Evolutionary conservation across 2,113 vertebrate species (phyloP), one percentile per base, ranked within the genome.

Genomic region (Trinectes maculatus): DNA sequence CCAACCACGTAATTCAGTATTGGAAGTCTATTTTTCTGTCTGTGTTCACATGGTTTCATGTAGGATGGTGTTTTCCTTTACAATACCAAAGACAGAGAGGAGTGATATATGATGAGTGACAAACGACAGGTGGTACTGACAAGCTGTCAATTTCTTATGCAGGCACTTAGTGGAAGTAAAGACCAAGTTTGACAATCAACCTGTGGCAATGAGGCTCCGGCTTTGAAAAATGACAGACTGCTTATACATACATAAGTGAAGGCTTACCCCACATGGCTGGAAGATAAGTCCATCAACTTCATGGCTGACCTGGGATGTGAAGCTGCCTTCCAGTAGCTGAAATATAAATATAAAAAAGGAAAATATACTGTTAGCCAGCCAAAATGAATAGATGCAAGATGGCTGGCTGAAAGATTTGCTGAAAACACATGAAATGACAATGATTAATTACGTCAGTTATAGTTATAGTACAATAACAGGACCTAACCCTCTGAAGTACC

Each of bases 271-370:
- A 40, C 92, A 93, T 52, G 97, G 98, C 84, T 99, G 98, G 92
- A 99, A 99, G 92, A 99, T 97, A 49, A 99, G 93, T 74, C 96
- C 98, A 81, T 99, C 97, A 52, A 99, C 95, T 93, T 99, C 96
- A 53, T 99, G 97, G 90, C 97, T 98, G 84, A 99, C 98, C 92
- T 98, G 96, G 85, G 95, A 95, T 22, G 95, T 95, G 93, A 99
- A 99, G 84, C 92, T 98, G 92, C 97, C 96, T 90, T 97, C 98
- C 79, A 99, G 92, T 26, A 99, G 94, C 96, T 99, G 91, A 68
- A 89, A 90, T 80, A 78, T 8, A 77, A 13, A 61, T 21, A 55
- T 9, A 26, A 55, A 11, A 61, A 39, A 26, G 2, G 6, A 28
- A 16, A 19, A 43, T 31, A 66, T 8, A 26, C 8, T 36, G 57